Percentiles rank a stretch among this genome's conserved stretches.
Evolutionary conservation across 2,113 vertebrate genomes (phyloP).

Genomic region (Sceloporus undulatus): DNA sequence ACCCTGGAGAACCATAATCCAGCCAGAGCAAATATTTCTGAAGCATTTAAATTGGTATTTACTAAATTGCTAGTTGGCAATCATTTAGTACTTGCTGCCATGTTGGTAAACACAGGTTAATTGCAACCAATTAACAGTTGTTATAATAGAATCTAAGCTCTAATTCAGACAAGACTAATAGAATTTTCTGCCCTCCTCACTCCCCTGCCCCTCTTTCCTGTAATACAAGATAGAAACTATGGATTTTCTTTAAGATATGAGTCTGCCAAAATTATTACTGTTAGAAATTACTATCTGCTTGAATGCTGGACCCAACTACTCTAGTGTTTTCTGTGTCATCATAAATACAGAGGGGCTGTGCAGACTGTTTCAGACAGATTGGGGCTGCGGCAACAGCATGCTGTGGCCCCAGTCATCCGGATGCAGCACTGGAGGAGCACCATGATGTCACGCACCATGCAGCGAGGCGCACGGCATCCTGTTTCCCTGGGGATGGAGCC

Average conservation of each 20-base stretch:
- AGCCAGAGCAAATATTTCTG: constrained; percentile 11
- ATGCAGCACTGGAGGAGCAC: too few species aligned
- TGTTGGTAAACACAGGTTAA: constrained; percentile 28
- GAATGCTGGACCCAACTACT: neutral
- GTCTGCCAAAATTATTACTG: neutral
- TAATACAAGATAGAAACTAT: neutral
- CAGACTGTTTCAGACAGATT: too few species aligned
- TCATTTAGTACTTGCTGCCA: constrained; percentile 20
- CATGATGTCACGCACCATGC: too few species aligned
- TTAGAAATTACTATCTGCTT: neutral
- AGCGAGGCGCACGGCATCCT: too few species aligned
- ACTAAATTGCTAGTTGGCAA: constrained; percentile 29
- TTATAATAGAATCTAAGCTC: constrained; percentile 15
- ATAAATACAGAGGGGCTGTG: neutral
- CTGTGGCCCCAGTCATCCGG: too few species aligned
- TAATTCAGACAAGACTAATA: constrained; percentile 21
- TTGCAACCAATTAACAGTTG: constrained; percentile 29
- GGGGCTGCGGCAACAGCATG: too few species aligned
- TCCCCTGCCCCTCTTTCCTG: neutral
- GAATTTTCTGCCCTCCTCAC: neutral
- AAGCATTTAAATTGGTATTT: constrained; percentile 10
- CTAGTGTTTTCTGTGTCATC: neutral
- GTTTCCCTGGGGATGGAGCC: too few species aligned
- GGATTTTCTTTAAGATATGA: neutral
- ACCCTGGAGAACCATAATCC: neutral